Percentiles rank a stretch among this genome's conserved stretches.
These are phyloP conservation scores for Heliothis virescens DNA, from an alignment of 1,140 invertebrate species.

Conservation along the genomic window DNA sequence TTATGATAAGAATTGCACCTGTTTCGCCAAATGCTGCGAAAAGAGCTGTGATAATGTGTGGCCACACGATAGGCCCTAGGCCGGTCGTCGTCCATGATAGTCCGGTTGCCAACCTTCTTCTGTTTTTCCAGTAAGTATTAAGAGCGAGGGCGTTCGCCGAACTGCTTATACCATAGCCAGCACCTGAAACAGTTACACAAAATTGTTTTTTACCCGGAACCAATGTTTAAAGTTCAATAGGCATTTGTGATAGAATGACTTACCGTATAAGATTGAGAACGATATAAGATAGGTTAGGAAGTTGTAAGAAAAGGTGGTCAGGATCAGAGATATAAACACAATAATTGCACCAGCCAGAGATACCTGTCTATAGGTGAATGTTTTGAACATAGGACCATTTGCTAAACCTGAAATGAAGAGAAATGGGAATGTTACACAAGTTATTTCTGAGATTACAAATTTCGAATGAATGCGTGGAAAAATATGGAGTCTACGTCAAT, in stretches of 20 bases:
- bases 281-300: slow-evolving; percentile 88
- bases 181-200: slow-evolving; percentile 74
- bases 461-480: background rate
- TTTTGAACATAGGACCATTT: slow-evolving; percentile 89
- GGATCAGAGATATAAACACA: slow-evolving; percentile 85
- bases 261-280: slow-evolving; percentile 88
- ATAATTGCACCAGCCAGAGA: slow-evolving; percentile 87
- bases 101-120: slow-evolving; percentile 86
- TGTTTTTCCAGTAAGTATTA: slow-evolving; percentile 88
- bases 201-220: background rate
- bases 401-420: slow-evolving; percentile 86
- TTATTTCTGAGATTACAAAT: background rate
- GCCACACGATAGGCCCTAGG: slow-evolving; percentile 87
- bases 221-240: background rate
- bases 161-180: slow-evolving; percentile 87
- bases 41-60: slow-evolving; percentile 86
- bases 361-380: slow-evolving; percentile 88
- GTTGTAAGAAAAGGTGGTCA: slow-evolving; percentile 87
- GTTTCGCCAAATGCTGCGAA: slow-evolving; percentile 86
- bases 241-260: slow-evolving; percentile 22
- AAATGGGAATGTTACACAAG: slow-evolving; percentile 22
- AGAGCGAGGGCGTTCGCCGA: slow-evolving; percentile 88
- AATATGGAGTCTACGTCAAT: background rate
- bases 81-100: slow-evolving; percentile 88
- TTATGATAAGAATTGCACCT: slow-evolving; percentile 87